Evolutionary conservation across 2,888 invertebrate species (phyloP), one percentile per base, ranked within the genome.

Genomic region (Mythimna loreyi): DNA sequence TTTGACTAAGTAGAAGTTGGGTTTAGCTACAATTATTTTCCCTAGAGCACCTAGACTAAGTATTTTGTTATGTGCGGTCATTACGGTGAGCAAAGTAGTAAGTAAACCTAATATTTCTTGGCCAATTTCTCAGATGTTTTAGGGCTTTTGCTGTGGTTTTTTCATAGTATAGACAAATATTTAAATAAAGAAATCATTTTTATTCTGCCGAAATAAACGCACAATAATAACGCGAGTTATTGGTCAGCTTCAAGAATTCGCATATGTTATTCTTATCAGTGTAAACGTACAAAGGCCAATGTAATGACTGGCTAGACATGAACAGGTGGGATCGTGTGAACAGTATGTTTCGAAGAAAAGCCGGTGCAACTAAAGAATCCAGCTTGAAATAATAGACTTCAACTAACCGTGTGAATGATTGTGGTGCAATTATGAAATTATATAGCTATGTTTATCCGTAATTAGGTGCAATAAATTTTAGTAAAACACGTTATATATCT

Each of bases 381-480:
- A 81, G 25, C 59, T 70, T 45, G 56, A 70, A 81, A 71, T 66
- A 77, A 80, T 65, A 40, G 11, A 50, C 55, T 75, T 75, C 23
- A 71, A 75, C 53, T 66, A 68, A 55, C 47, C 36, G 64, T 55
- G 62, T 58, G 50, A 66, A 57, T 57, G 50, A 67, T 62, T 53
- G 45, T 56, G 9, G 55, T 55, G 56, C 30, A 75, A 68, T 74
- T 70, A 67, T 53, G 62, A 70, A 72, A 70, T 72, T 61, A 36
- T 55, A 60, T 59, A 72, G 53, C 43, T 7, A n/a, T 57, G 36
- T 70, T 73, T 74, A 71, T 69, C 64, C 47, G 49, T 75, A 70
- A 82, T 78, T 72, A 74, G 45, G 67, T 59, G 67, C 40, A 73
- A 80, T 75, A 69, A 80, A 81, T 75, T 72, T 69, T 60, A 60